Evolutionary conservation across 2,797 vertebrate species (phyloP), one percentile per base, ranked within the genome.

Genomic region (Spizella passerina): DNA sequence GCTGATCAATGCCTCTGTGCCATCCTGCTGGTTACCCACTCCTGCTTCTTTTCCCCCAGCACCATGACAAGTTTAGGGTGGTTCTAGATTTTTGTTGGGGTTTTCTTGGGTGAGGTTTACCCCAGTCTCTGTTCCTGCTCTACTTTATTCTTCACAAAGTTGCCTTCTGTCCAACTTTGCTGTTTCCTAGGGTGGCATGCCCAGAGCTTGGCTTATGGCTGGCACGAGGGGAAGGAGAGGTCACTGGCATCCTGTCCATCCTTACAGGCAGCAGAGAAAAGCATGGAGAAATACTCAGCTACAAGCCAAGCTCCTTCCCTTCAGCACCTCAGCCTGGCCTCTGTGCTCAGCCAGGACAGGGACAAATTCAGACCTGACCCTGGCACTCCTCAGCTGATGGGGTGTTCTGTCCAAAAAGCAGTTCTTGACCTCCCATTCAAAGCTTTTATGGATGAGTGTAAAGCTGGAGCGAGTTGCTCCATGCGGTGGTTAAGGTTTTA

Each of bases 401-500:
- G 23, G 15, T 66, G 41, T 91, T 66, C 39, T 13, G 46, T 57
- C 61, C 61, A 85, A 85, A 73, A 75, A 38, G 30, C 12, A 83
- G 61, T 19, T 95, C 79, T 82, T 71, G 49, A 44, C 71, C 68
- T 87, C 61, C 76, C 61, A 41, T 71, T 95, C 84, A 30, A 27
- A 53, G 30, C 22, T 92, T 93, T 96, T 85, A 93, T 90, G 86
- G 79, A 71, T 0, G 10, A 65, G 69, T 87, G 86, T 93, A 94
- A 97, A 95, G 76, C 82, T 95, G 84, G 79, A 92, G 86, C 0
- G 16, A 89, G 86, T 22, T 61, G 32, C 91, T 95, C 82, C 30
- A 17, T 91, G 69, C 82, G 59, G 91, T 76, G 92, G 84, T 95
- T 96, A 91, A 88, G 82, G 79, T 82, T 96, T 96, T 96, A 97